Base-by-base conservation (phyloP, 2,797 vertebrate species). In the Gambelia wislizenii region DNA sequence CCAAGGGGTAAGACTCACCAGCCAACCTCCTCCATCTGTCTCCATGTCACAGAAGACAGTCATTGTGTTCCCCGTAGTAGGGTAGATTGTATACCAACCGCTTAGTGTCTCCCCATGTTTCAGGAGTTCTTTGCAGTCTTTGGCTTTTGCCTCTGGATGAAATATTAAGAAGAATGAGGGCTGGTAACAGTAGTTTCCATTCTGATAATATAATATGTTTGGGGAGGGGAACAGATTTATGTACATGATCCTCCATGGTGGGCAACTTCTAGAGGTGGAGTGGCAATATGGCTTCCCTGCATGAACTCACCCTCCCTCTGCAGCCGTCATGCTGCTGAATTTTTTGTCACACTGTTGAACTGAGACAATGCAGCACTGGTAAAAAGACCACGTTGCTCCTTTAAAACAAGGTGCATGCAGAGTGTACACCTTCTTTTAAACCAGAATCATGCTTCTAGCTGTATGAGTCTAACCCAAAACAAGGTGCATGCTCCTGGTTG, bases 1-100 rank as follows among this genome's bases (percentile, higher is more conserved):
- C n/a, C 36, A 74, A 18, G 12, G n/a, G 6, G 13, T 42, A 22
- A 74, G 27, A 30, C 90, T 91, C 47, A 93, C 92, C 76, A 91
- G 75, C 92, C 92, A 93, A 39, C 92, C 92, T 42, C 89, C 92
- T 8, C 90, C 92, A 14, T 93, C 92, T 0, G 90, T 84, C 69
- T 90, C 88, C 92, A 93, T 91, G 75, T 93, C 92, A 39, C 91
- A 94, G 42, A 90, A 89, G 69, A 89, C 87, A 0, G 36, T 67
- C 77, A 92, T 90, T 12, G 13, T 20, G 59, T 59, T 74, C 78
- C 87, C 80, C 2, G 82, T 16, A 0, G 52, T 30, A 8, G 92
- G 93, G 76, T 78, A 88, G 81, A 95, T 84, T 4, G 90, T 92
- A 47, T 94, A 91, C 93, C 94, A 93, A 89, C 89, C 92, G 9